Base-by-base conservation (phyloP, 2,113 vertebrate species). In the Chrysochloris asiatica region DNA sequence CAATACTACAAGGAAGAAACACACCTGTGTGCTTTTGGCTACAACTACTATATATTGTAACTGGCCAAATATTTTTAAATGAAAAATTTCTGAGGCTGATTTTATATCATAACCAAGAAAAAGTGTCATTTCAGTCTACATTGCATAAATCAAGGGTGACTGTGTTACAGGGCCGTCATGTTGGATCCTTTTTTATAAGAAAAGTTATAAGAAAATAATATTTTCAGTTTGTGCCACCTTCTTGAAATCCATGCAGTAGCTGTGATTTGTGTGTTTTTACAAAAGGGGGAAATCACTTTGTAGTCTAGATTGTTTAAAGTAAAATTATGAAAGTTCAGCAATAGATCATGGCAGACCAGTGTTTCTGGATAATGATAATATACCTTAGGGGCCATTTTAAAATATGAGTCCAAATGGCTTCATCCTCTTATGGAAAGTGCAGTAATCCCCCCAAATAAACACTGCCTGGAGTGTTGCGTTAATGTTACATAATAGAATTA, bases 21-120 rank as follows among this genome's bases (percentile, higher is more conserved):
- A 83, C 86, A 97, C 73, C 93, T 95, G 91, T 43, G 69, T 82
- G 89, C 69, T 92, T 95, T 91, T 76, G 45, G 69, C 67, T 47
- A 65, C 6, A 1, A 9, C 48, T 8, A 1, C 33, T 75, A 12
- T 81, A 21, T 26, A 33, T 89, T 65, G 61, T 85, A 83, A 82
- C 43, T 89, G 69, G 86, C 86, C 72, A 88, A 87, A 86, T 90
- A 41, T 92, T 92, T 94, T 56, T 69, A 91, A 88, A 56, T 88
- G 85, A 88, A 63, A 86, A 24, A 33, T 43, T 75, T 91, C 45
- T 47, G 77, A 87, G 83, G 54, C 13, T 88, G 86, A 83, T 76
- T 93, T 80, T 77, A 45, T 12, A 16, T 73, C 71, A 79, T 88
- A 80, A 43, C 9, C 0, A 12, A 43, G 38, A 3, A 52, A 65